phyloP scores from a whole-genome alignment of 2,797 vertebrate species.

The Enteromius paludinosus region DNA sequence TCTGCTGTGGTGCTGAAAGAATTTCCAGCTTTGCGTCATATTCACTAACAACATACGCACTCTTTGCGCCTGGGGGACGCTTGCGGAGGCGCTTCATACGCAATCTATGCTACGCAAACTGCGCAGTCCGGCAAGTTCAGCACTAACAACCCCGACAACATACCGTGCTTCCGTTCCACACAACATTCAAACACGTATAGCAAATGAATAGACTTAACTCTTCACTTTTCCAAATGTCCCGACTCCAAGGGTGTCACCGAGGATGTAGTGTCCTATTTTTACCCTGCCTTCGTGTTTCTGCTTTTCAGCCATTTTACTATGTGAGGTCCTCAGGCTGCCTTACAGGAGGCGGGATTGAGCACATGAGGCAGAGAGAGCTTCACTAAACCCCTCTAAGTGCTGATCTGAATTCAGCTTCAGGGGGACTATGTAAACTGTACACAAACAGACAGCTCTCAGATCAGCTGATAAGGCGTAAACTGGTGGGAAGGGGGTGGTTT shows the following conservation, averaged over 20 bases:
- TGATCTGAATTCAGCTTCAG: slow-evolving; percentile 41
- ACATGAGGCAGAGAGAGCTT: slow-evolving; percentile 12
- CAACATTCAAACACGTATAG: slow-evolving; percentile 12
- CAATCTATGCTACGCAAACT: slow-evolving; percentile 60
- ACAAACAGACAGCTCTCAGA: slow-evolving; percentile 21
- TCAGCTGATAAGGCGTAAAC: slow-evolving; percentile 12
- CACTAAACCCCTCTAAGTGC: slow-evolving; percentile 8
- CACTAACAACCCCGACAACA: slow-evolving; percentile 44
- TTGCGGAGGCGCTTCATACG: not conserved
- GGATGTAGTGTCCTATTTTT: slow-evolving; percentile 95
- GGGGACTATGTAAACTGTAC: not conserved
- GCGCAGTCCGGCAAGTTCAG: slow-evolving; percentile 69
- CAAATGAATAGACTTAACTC: slow-evolving; percentile 86
- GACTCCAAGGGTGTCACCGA: slow-evolving; percentile 96
- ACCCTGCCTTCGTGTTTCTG: slow-evolving; percentile 94
- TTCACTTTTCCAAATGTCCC: slow-evolving; percentile 99
- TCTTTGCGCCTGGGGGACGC: slow-evolving; percentile 41
- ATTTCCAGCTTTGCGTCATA: not conserved
- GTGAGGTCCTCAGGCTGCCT: slow-evolving; percentile 52
- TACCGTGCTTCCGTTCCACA: slow-evolving; percentile 20
- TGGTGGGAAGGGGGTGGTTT: slow-evolving; percentile 4
- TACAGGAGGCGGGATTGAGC: slow-evolving; percentile 46
- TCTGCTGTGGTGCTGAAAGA: slow-evolving; percentile 17
- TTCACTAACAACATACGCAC: slow-evolving; percentile 35
- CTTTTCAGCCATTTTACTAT: slow-evolving; percentile 92